Conservation (phyloP, 2,113 vertebrate species). For the Taxidea taxus region DNA sequence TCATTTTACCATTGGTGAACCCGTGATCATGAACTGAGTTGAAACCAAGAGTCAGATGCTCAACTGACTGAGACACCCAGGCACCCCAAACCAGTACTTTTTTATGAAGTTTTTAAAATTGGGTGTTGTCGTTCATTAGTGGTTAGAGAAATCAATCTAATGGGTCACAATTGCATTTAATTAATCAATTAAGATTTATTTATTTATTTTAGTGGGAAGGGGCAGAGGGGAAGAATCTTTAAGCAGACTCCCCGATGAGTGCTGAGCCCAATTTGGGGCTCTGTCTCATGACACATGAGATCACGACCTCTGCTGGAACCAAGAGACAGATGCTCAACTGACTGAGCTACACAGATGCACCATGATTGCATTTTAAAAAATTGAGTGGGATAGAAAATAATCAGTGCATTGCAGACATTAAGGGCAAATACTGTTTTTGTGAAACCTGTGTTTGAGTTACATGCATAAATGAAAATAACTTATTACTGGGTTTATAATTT, state of each 20-base stretch:
- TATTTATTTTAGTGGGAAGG: no score
- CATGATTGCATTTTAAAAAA: neutral
- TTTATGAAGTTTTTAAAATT: slow-evolving; percentile 16
- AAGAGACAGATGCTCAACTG: neutral
- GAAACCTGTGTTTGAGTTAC: neutral
- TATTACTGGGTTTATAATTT: neutral
- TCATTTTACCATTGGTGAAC: neutral
- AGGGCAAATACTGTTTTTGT: neutral
- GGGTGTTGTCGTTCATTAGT: neutral
- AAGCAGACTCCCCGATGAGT: neutral
- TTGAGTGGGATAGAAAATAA: neutral
- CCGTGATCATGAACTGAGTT: neutral
- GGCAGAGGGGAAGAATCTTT: neutral
- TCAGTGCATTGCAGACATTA: neutral
- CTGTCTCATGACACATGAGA: no score
- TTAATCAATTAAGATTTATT: no score
- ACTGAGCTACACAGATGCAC: neutral
- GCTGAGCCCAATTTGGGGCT: neutral
- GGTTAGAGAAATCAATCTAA: neutral
- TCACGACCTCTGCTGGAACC: neutral
- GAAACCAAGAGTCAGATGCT: neutral
- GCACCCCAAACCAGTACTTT: neutral
- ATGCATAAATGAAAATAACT: neutral
- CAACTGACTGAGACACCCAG: neutral
- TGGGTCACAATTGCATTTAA: neutral